Evolutionary conservation across 2,797 vertebrate genomes (phyloP), one percentile per base, ranked within the genome.

Genomic region (Cirrhinus mrigala): DNA sequence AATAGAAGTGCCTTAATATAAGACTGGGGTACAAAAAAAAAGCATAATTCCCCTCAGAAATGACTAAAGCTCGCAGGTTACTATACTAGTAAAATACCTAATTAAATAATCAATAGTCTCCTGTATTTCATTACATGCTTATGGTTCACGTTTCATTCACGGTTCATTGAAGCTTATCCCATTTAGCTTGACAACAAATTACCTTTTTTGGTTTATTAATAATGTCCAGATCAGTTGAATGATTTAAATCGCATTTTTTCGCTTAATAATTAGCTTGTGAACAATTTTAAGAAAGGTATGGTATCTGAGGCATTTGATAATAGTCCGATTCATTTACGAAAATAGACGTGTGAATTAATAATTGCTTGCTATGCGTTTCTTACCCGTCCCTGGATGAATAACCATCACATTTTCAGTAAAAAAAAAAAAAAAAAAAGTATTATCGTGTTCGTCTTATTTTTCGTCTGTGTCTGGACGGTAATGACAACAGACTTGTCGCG

Each of bases 291-390:
- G 62, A 15, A 29, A 33, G 6, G 62, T 1, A 18, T 18, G 3
- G 7, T 66, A 29, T 46, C 8, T 78, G 14, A 44, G 15, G 56
- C 15, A 62, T 62, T 1, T 12, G 10, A 24, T 62, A 9, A 27
- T 12, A 1, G 37, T 12, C 1, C 0, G n/a, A 48, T 79, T 29
- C 3, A 29, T 64, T 48, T 22, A 14, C 24, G 20, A 64, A 79
- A 46, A 29, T 46, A 44, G 15, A 46, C 22, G 7, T 15, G 2
- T 16, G 20, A 79, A 29, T 64, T 48, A 1, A 46, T 48, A 62
- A 27, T 40, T 66, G 54, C 68, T 86, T 86, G 74, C 66, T 86
- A 76, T 85, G 11, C 18, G 56, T 64, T 20, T 4, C 2, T 12
- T 29, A 37, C 0, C 27, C 6, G 7, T 37, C 3, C 4, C n/a